Evolutionary conservation across 2,113 vertebrate genomes (phyloP), one percentile per base, ranked within the genome.

Genomic region (rabbit (Oryctolagus cuniculus)): DNA sequence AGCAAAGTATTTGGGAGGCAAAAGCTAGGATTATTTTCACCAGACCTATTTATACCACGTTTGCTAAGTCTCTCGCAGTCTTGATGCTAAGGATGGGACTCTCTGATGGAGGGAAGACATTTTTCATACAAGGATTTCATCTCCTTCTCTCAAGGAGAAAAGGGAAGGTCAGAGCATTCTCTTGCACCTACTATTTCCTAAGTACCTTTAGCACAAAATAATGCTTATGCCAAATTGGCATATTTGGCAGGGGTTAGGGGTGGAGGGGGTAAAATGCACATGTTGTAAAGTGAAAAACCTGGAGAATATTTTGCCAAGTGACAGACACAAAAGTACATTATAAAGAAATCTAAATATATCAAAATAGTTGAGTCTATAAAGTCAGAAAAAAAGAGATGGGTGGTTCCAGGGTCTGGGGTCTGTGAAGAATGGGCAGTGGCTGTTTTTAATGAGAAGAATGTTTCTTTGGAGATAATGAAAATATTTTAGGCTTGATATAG

Each of bases 361-460:
- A 58, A 31, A 70, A 77, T 31, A 53, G 3, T 44, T 67, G 21
- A 80, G 80, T 72, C 7, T 44, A 55, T 5, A 49, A 31, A 79
- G 12, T n/a, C 19, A n/a, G 58, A 69, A 58, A 84, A 64, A 0
- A 84, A 70, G 0, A 2, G 4, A 70, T n/a, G 5, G 5, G 0
- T 27, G 27, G 6, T 80, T 2, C 10, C 3, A 19, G 63, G 10
- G 13, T 1, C 69, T 74, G 10, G 31, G 6, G 31, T 4, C 7
- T 15, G 12, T 70, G 3, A 13, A 27, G 2, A 69, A 49, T 69
- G 8, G 6, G 3, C 5, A 34, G 17, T 51, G 11, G 34, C 5
- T 72, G 21, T 7, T 55, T 19, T 55, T 19, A 70, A 6, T 31
- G 21, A 3, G 0, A 0, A 61, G 12, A 1, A 6, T 4, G 55